A percentile compares a stretch with the other conserved stretches of the same genome.
Conservation (phyloP, 2,113 vertebrate genomes). For the Cacatua alba region DNA sequence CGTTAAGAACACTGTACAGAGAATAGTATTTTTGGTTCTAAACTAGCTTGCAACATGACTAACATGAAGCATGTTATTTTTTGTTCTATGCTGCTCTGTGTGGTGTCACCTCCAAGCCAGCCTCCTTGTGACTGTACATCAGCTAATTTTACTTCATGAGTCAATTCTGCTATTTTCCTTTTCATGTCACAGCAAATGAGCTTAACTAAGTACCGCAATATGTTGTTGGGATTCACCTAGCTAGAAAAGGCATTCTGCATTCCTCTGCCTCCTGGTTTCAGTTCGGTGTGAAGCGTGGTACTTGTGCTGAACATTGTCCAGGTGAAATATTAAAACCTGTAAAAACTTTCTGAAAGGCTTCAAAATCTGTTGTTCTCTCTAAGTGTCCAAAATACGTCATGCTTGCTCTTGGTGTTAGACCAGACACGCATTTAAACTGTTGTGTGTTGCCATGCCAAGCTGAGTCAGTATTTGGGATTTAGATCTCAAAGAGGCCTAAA, state of each 20-base stretch:
- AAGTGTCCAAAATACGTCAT: not conserved
- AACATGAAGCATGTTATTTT: not conserved
- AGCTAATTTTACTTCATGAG: conserved; percentile 45
- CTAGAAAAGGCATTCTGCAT: not conserved
- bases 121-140: conserved; percentile 37
- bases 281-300: not conserved
- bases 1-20: not conserved
- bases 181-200: conserved; percentile 40
- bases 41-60: not conserved
- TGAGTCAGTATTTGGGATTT: not conserved
- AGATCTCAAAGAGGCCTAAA: not conserved
- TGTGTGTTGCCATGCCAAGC: not conserved
- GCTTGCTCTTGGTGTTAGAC: not conserved
- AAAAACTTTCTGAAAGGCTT: not conserved
- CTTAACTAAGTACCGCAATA: not conserved
- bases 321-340: not conserved
- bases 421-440: not conserved
- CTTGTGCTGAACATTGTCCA: not conserved
- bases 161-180: conserved; percentile 58
- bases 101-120: not conserved
- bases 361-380: not conserved
- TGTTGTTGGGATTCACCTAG: conserved; percentile 32
- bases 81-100: not conserved
- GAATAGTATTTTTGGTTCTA: not conserved
- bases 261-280: not conserved